Base-by-base conservation (phyloP, 2,113 vertebrate species). In the Capricornis sumatraensis region DNA sequence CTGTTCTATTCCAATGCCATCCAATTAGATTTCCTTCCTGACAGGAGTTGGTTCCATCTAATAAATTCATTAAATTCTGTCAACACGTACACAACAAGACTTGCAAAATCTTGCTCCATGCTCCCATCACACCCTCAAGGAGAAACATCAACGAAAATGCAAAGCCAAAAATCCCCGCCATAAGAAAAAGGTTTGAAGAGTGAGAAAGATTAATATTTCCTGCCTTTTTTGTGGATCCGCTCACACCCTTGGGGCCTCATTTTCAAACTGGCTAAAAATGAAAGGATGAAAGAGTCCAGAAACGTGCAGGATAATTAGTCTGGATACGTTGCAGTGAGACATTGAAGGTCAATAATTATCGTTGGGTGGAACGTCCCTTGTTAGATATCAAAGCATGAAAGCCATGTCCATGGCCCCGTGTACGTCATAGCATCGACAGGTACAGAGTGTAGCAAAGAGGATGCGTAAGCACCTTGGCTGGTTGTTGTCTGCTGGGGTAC, bases 241-340 rank as follows among this genome's bases (percentile, higher is more conserved):
- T 98, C 93, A 78, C 67, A 88, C 92, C 93, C 97, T 87, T 2
- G 43, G 87, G 97, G 90, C 45, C n/a, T 98, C 94, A 90, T 98
- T 98, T 98, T 98, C 95, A 96, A 97, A 95, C 45, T 57, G 88
- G 47, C 40, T 97, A 52, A 97, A 97, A 97, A 96, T 71, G 85
- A 96, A 98, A 74, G 92, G 95, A 96, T 96, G 95, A 97, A 96
- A 33, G 52, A 93, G 55, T 25, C 91, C 78, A 45, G 58, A 84
- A 91, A 27, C 1, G 3, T 50, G 88, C 0, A 0, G 23, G 30
- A 10, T 95, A 96, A 98, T 98, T 97, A 98, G 96, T 79, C 87
- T 78, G 53, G 33, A 0, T 60, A 10, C 27, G 10, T 43, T 45
- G 84, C 87, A 47, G 16, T 2, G 33, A 97, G 96, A 82, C 85